Percentiles rank a stretch among this genome's conserved stretches.
Evolutionary conservation across 35 echinoderm and acorn worm genomes (phyloP).

Genomic region (Stichopus chloronotus): DNA sequence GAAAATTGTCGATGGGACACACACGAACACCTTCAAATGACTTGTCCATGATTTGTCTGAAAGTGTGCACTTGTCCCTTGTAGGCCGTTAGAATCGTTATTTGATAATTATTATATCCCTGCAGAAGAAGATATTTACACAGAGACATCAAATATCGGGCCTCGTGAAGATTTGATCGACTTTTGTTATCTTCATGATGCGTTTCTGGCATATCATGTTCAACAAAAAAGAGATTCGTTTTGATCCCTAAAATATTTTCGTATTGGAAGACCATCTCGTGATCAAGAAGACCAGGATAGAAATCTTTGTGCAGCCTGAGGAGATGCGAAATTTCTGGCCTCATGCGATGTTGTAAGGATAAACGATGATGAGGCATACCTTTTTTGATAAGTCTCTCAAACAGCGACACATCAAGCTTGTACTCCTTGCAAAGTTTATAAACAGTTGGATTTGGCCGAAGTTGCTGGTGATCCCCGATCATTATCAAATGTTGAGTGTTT

Average conservation of each 20-base stretch:
- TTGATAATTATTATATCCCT: slow-evolving; percentile 59
- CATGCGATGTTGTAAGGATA: slow-evolving; percentile 87
- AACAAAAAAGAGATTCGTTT: slow-evolving; percentile 80
- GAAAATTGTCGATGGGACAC: slow-evolving; percentile 71
- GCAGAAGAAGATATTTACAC: slow-evolving; percentile 78
- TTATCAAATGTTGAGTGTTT: slow-evolving; percentile 80
- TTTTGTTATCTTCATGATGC: slow-evolving; percentile 59
- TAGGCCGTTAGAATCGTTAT: slow-evolving; percentile 92
- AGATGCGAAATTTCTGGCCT: slow-evolving; percentile 81
- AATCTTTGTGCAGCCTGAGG: slow-evolving; percentile 60
- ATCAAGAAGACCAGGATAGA: slow-evolving; percentile 63
- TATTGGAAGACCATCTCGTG: slow-evolving; percentile 63
- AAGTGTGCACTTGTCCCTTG: slow-evolving; percentile 67
- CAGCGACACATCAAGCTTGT: slow-evolving; percentile 78
- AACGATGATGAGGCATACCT: slow-evolving; percentile 61
- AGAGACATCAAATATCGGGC: slow-evolving; percentile 70
- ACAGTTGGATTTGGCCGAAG: slow-evolving; percentile 88
- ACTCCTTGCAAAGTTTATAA: slow-evolving; percentile 77
- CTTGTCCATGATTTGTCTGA: slow-evolving; percentile 65
- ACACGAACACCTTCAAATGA: slow-evolving; percentile 73
- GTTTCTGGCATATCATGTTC: slow-evolving; percentile 73
- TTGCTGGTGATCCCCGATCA: slow-evolving; percentile 96
- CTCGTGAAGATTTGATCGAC: slow-evolving; percentile 77
- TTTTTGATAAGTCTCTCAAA: slow-evolving; percentile 94
- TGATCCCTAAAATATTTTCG: slow-evolving; percentile 61